Base-by-base conservation (phyloP, 2,113 vertebrate species). In the Eupsittula cactorum region DNA sequence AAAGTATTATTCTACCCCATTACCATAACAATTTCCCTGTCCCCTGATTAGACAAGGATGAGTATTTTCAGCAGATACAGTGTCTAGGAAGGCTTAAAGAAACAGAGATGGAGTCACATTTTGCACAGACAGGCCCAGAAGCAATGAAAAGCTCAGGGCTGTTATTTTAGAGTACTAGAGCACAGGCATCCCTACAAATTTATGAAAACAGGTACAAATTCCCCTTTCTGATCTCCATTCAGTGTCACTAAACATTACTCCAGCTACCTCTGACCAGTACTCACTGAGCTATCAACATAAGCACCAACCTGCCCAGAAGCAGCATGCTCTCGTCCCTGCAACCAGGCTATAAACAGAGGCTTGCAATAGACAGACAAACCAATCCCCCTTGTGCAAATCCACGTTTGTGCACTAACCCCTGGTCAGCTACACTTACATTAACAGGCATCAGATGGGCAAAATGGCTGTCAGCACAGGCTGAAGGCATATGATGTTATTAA, bases 1-100 rank as follows among this genome's bases (percentile, higher is more conserved):
- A 83, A 94, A 84, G 59, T 93, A 60, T 95, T 96, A 90, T 88
- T 92, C 91, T 97, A 62, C 52, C 79, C 88, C 80, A 94, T 88
- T 90, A 96, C 93, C 83, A 84, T 83, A 94, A 82, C 60, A 92
- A 81, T 68, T 73, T 77, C 69, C 63, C 59, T 79, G 63, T 86
- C 83, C 78, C 87, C 86, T 81, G 70, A 86, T 88, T 80, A 95
- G 77, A 68, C 80, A 94, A 47, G 71, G 24, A 37, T 85, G 59
- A 87, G 46, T 65, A 79, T 92, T 94, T 88, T 77, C 73, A 84
- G 37, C 57, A 79, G 44, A 39, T 16, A 73, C 4, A 42, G 64
- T 10, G 27, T 59, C 70, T 88, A 49, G 55, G 21, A 81, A 95
- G 6, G n/a, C 78, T 77, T 80, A 87, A 80, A 73, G 52, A 71